Conservation (phyloP, 2,113 vertebrate genomes). For the Limnothrissa miodon region DNA sequence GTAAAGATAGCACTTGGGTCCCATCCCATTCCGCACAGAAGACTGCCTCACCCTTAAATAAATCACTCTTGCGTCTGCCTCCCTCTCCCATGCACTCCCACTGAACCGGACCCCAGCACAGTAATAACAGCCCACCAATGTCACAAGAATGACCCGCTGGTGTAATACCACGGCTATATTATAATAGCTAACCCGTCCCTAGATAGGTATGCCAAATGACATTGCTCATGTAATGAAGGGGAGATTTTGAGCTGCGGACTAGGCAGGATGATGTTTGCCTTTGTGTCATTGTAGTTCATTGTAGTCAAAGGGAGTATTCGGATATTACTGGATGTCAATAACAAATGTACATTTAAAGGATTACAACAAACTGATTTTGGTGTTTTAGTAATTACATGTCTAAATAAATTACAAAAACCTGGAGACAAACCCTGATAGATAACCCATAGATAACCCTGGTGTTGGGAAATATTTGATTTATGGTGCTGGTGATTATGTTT, state of each 20-base stretch:
- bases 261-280: neutral
- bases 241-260: neutral
- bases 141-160: neutral
- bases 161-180: neutral
- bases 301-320: neutral
- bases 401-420: neutral
- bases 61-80: conserved; percentile 50
- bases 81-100: neutral
- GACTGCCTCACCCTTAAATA: conserved; percentile 63
- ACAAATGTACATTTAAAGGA: neutral
- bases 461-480: neutral
- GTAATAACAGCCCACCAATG: neutral
- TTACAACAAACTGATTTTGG: neutral
- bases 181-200: neutral
- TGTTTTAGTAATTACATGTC: neutral
- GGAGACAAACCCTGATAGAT: too few species aligned
- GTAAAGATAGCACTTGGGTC: conserved; percentile 64
- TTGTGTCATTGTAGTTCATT: neutral
- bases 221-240: neutral
- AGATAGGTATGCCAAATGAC: neutral
- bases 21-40: conserved; percentile 61
- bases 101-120: neutral
- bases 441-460: neutral
- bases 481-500: neutral
- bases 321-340: neutral